A percentile compares a stretch with the other conserved stretches of the same genome.
Conservation (phyloP, 2,888 invertebrate species). For the Cinara cedri region DNA sequence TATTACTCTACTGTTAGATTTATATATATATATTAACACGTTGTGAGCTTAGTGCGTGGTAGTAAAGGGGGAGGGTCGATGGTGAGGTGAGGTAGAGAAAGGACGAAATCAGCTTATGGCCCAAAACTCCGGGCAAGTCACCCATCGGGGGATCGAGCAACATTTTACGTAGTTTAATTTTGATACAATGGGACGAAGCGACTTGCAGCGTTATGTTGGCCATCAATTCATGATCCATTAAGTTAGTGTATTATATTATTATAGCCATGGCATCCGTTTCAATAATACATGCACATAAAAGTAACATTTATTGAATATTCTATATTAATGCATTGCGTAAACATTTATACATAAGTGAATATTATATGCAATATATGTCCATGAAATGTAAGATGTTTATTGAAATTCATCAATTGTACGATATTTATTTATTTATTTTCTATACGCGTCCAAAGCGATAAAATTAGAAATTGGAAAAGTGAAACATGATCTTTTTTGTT, state of each 20-base stretch:
- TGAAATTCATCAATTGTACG: no score
- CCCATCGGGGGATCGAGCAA: neutral
- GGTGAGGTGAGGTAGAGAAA: neutral
- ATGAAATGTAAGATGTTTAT: no score
- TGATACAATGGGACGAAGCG: neutral
- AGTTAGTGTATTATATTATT: neutral
- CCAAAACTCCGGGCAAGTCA: neutral
- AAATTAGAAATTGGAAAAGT: no score
- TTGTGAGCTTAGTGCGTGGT: neutral
- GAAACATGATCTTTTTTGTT: no score
- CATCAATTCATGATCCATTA: slow-evolving; percentile 10
- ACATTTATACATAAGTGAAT: no score
- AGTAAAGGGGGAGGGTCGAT: neutral
- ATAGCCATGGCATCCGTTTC: no score
- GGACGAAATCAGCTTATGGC: neutral
- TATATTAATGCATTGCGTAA: no score
- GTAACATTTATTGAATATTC: no score
- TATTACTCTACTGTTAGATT: no score
- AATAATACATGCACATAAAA: neutral
- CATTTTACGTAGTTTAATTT: neutral
- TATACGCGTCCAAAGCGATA: no score
- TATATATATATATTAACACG: neutral
- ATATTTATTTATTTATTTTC: no score
- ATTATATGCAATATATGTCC: no score
- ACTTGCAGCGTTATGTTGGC: neutral